Evolutionary conservation across 1,140 invertebrate genomes (phyloP).

Genomic region (Drosophila lowei): DNA sequence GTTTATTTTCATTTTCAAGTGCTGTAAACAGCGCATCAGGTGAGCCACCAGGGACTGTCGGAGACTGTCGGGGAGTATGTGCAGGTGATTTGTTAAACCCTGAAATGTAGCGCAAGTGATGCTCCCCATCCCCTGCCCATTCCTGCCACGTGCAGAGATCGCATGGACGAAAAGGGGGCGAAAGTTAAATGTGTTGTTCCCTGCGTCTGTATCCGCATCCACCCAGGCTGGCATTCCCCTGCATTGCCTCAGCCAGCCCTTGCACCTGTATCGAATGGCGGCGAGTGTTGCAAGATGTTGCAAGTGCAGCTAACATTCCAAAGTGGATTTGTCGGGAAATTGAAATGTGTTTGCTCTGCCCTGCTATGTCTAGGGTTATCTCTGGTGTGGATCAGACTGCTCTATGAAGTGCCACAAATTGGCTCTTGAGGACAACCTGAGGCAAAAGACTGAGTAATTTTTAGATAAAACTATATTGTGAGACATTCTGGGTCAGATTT

Average conservation of each 20-base stretch:
- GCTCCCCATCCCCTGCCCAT: slow-evolving; percentile 30
- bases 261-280: slow-evolving; percentile 27
- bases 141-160: slow-evolving; percentile 13
- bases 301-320: slow-evolving; percentile 30
- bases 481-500: too few species aligned
- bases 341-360: slow-evolving; percentile 17
- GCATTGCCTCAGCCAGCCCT: slow-evolving; percentile 22
- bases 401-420: background rate
- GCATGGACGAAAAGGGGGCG: background rate
- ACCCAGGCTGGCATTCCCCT: slow-evolving; percentile 1
- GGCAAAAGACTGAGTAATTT: too few species aligned
- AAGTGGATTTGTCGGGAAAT: slow-evolving; percentile 24
- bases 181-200: background rate
- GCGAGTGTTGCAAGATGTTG: slow-evolving; percentile 6
- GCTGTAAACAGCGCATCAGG: slow-evolving; percentile 66
- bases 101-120: slow-evolving; percentile 58
- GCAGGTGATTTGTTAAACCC: slow-evolving; percentile 71
- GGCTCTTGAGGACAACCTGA: too few species aligned
- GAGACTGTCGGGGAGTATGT: slow-evolving; percentile 13
- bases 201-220: background rate
- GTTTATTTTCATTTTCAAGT: slow-evolving; percentile 78
- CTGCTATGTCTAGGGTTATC: slow-evolving; percentile 7
- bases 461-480: too few species aligned
- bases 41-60: slow-evolving; percentile 21
- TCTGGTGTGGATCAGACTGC: slow-evolving; percentile 5